Evolutionary conservation across 2,888 invertebrate genomes (phyloP), one percentile per base, ranked within the genome.

Genomic region (Diplolepis rosae): DNA sequence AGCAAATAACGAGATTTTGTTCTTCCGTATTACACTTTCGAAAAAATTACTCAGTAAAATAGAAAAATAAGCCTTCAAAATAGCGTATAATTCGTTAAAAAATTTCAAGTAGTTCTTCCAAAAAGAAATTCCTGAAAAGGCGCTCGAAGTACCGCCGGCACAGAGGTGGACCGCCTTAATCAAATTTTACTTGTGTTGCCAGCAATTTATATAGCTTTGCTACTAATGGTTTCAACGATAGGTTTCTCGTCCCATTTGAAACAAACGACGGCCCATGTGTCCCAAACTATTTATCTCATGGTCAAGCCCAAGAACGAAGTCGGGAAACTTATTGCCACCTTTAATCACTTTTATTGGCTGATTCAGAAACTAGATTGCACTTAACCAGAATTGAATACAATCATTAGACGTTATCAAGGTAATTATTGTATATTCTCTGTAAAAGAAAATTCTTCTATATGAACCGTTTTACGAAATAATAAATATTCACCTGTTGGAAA

Each of bases 121-220:
- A n/a, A n/a, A n/a, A n/a, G n/a, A n/a, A n/a, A n/a, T n/a, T n/a
- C n/a, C n/a, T n/a, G n/a, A n/a, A n/a, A n/a, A n/a, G n/a, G n/a
- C n/a, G n/a, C n/a, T n/a, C n/a, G n/a, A n/a, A n/a, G n/a, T n/a
- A n/a, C n/a, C n/a, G n/a, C n/a, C n/a, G n/a, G n/a, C n/a, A n/a
- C n/a, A n/a, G n/a, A n/a, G n/a, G n/a, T n/a, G n/a, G n/a, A n/a
- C n/a, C n/a, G n/a, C n/a, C n/a, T n/a, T n/a, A n/a, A n/a, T n/a
- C n/a, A n/a, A n/a, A n/a, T n/a, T n/a, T 32, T 3, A 5, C 54
- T 32, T 18, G 15, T 11, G 3, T 11, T 54, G 13, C 30, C 11
- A 56, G 66, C 51, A 52, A 65, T 65, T 30, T 56, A 65, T 66
- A 66, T 32, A 15, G 27, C 48, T 45, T n/a, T 66, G 65, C 65